Evolutionary conservation across 2,797 vertebrate species (phyloP).

Genomic region (Parauchenoglanis punctatus): DNA sequence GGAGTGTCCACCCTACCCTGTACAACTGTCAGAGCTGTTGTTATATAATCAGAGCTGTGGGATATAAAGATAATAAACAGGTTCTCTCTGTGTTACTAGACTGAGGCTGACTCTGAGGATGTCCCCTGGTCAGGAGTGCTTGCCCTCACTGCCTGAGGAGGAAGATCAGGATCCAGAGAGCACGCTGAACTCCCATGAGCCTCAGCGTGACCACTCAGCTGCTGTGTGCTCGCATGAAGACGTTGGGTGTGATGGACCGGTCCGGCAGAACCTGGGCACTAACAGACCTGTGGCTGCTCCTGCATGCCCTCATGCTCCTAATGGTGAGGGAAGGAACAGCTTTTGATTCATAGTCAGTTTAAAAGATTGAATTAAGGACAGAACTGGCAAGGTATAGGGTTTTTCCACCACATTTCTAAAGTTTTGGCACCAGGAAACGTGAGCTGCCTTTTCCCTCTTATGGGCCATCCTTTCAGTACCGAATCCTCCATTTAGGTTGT

Average conservation of each 20-base stretch:
- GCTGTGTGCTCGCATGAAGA: background rate
- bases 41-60: background rate
- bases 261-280: slow-evolving; percentile 37
- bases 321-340: slow-evolving; percentile 37
- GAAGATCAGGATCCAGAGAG: slow-evolving; percentile 51
- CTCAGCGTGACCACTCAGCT: background rate
- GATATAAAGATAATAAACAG: background rate
- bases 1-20: background rate
- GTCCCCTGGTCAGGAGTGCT: slow-evolving; percentile 66
- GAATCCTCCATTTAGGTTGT: background rate
- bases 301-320: slow-evolving; percentile 36
- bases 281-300: slow-evolving; percentile 14
- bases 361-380: background rate
- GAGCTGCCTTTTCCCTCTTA: background rate
- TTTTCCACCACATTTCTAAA: background rate
- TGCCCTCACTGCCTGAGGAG: slow-evolving; percentile 73
- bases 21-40: background rate
- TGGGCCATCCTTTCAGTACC: background rate
- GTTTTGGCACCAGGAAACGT: background rate
- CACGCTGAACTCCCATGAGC: slow-evolving; percentile 50
- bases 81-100: slow-evolving; percentile 31
- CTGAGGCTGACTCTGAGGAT: slow-evolving; percentile 60
- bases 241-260: slow-evolving; percentile 4
- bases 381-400: background rate
- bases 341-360: background rate